These are phyloP conservation scores for Sinonovacula constricta DNA, from an alignment of 1,140 invertebrate genomes.

Conservation along the genomic window DNA sequence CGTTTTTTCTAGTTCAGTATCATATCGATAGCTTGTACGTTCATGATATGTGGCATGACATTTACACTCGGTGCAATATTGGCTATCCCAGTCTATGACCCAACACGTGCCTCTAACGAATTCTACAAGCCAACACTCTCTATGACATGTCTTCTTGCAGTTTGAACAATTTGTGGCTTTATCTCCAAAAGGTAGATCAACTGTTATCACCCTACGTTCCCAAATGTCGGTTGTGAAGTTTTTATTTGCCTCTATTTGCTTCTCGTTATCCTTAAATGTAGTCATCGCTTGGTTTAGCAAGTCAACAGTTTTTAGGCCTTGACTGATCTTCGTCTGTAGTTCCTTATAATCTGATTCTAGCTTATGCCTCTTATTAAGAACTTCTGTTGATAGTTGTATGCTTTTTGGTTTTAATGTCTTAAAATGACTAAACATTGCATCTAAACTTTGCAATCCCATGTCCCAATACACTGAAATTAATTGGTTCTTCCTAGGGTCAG, in stretches of 20 bases:
- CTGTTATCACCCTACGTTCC: no score
- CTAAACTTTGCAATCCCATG: conserved; percentile 20
- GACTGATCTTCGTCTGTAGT: background rate
- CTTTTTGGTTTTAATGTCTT: background rate
- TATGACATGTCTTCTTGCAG: background rate
- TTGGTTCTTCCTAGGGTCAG: background rate
- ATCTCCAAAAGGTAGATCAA: background rate
- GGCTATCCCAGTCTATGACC: background rate
- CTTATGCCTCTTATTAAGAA: background rate
- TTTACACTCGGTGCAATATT: background rate
- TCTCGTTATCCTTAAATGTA: background rate
- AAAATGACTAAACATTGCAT: conserved; percentile 1
- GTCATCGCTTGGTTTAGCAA: background rate
- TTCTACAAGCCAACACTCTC: background rate
- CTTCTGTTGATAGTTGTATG: background rate
- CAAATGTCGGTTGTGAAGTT: background rate
- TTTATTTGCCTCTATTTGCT: background rate
- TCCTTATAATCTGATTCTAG: background rate
- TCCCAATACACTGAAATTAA: conserved; percentile 24
- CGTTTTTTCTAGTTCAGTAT: background rate
- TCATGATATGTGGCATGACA: background rate
- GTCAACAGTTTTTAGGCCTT: background rate
- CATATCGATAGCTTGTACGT: background rate
- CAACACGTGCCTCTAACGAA: background rate
- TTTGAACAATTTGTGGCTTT: conserved; percentile 1